Percentiles rank a stretch among this genome's conserved stretches.
Evolutionary conservation across 1,140 invertebrate genomes (phyloP).

Genomic region (Oppia nitens): DNA sequence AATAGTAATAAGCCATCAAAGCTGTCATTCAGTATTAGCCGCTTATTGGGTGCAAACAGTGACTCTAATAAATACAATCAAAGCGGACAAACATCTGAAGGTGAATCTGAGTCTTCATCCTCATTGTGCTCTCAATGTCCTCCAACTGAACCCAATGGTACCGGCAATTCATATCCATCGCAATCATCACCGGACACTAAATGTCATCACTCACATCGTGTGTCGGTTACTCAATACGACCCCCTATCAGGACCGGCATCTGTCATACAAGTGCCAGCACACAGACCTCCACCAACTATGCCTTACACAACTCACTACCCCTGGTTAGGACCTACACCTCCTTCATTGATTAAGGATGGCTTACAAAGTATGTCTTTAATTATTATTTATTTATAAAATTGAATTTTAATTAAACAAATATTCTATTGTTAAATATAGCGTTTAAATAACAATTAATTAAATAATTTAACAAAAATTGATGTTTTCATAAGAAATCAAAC

Average conservation of each 20-base stretch:
- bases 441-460: too few species aligned
- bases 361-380: conserved; percentile 62
- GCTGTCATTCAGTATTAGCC: conserved; percentile 20
- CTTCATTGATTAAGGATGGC: conserved; percentile 66
- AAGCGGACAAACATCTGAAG: not conserved
- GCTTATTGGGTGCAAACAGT: conserved; percentile 14
- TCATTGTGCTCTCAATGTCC: not conserved
- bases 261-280: conserved; percentile 78
- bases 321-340: conserved; percentile 45
- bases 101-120: not conserved
- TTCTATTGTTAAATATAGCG: too few species aligned
- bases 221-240: conserved; percentile 14
- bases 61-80: not conserved
- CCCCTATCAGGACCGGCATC: too few species aligned
- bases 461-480: too few species aligned
- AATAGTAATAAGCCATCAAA: conserved; percentile 13
- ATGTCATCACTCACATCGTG: not conserved
- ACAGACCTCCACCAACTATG: conserved; percentile 38
- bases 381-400: too few species aligned
- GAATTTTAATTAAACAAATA: too few species aligned
- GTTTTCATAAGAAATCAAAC: too few species aligned
- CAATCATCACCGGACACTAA: conserved; percentile 10
- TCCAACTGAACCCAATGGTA: not conserved
- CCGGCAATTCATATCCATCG: not conserved
- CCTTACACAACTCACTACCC: conserved; percentile 36